Base-by-base conservation (phyloP, 2,888 invertebrate genomes). In the Aquatica leii region DNA sequence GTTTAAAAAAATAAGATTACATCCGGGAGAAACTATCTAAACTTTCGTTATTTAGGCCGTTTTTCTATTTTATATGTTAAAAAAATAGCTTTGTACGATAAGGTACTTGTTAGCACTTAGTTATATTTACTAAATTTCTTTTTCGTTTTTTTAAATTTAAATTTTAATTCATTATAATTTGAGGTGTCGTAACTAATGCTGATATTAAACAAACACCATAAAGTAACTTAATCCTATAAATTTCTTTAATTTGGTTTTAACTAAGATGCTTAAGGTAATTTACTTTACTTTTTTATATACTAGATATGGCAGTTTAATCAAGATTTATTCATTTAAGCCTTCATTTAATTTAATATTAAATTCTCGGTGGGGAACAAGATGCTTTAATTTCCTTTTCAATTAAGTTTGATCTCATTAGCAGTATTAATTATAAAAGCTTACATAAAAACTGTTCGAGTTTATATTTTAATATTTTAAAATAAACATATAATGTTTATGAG, bases 21-120 rank as follows among this genome's bases (percentile, higher is more conserved):
- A 14, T 56, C 20, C 12, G 57, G 56, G 62, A 56, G 41, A 57
- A 56, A 57, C 62, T 62, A 57, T 57, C 40, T 41, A 34, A 62
- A 56, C 35, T 57, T 55, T 15, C 35, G 37, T 52, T 61, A 18
- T 55, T 43, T 20, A 51, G 37, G 17, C 24, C 40, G 40, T 24
- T 54, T 34, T 52, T 21, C 41, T 14, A 37, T 54, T 37, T 46
- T 20, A 17, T 43, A 4, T 43, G 9, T 8, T n/a, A n/a, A n/a
- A n/a, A n/a, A n/a, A n/a, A n/a, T n/a, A n/a, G n/a, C n/a, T n/a
- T n/a, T n/a, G n/a, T n/a, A n/a, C n/a, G n/a, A n/a, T n/a, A n/a
- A n/a, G n/a, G n/a, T n/a, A n/a, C n/a, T n/a, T n/a, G n/a, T n/a
- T n/a, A n/a, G n/a, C n/a, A n/a, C n/a, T n/a, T n/a, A n/a, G n/a